Evolutionary conservation across 2,888 invertebrate species (phyloP).

Genomic region (Cryptophagus acutangulus): DNA sequence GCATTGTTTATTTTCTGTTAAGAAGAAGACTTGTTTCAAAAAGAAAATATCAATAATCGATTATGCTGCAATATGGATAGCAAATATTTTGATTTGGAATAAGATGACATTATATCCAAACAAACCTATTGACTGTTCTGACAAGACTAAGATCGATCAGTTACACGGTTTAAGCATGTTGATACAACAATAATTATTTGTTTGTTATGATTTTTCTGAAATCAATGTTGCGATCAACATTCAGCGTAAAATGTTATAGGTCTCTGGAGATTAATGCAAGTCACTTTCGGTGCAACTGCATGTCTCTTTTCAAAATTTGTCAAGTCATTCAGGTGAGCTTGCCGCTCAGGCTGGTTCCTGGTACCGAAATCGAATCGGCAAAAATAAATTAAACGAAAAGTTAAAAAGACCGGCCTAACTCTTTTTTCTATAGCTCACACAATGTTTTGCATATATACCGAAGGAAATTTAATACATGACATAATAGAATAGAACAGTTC

Average conservation of each 20-base stretch:
- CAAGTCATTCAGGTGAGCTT: constrained; percentile 19
- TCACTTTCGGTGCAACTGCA: constrained; percentile 31
- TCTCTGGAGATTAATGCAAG: constrained; percentile 31
- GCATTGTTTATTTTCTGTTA: too few relatives aligned
- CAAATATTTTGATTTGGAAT: too few relatives aligned
- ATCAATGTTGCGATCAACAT: constrained; percentile 23
- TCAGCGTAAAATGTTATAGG: constrained; percentile 27
- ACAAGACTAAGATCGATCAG: constrained; percentile 22
- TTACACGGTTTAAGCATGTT: constrained; percentile 18
- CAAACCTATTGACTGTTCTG: background rate
- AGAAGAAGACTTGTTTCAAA: too few relatives aligned
- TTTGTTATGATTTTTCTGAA: constrained; percentile 16
- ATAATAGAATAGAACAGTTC: too few relatives aligned
- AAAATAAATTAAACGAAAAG: constrained; percentile 12
- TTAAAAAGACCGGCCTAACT: too few relatives aligned
- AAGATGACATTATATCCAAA: too few relatives aligned
- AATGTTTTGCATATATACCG: too few relatives aligned
- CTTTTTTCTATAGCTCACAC: too few relatives aligned
- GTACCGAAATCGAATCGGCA: constrained; percentile 15
- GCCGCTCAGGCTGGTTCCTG: constrained; percentile 14
- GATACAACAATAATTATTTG: constrained; percentile 19
- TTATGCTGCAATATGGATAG: too few relatives aligned
- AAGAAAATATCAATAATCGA: too few relatives aligned
- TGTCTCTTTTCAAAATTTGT: constrained; percentile 7
- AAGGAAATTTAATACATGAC: too few relatives aligned